A percentile compares a stretch with the other conserved stretches of the same genome.
Conservation (phyloP, 2,888 invertebrate species). For the Drosophila trichaetosa region DNA sequence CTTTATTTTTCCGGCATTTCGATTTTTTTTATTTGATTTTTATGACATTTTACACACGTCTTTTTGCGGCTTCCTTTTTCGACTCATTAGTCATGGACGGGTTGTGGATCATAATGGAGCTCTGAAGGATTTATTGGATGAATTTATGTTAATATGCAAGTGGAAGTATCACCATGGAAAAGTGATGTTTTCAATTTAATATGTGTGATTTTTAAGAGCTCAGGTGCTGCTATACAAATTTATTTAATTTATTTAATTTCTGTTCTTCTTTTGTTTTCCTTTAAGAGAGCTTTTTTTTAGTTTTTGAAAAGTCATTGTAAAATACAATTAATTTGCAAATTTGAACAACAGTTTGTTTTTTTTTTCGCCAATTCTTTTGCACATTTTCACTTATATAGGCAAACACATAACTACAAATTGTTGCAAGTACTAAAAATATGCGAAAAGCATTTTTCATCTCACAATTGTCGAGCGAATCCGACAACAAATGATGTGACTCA, state of each 20-base stretch:
- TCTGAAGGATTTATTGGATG: constrained; percentile 51
- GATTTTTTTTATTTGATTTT: constrained; percentile 56
- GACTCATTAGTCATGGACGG: constrained; percentile 57
- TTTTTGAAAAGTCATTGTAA: not conserved
- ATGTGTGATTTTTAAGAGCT: not conserved
- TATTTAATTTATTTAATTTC: not conserved
- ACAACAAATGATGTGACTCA: not conserved
- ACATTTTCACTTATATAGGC: not conserved
- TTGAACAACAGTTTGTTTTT: too few species aligned
- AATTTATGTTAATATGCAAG: constrained; percentile 10
- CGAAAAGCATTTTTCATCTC: not conserved
- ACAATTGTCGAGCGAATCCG: not conserved
- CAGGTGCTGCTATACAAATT: not conserved
- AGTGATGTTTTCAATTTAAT: not conserved
- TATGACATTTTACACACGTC: constrained; percentile 59
- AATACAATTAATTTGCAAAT: not conserved
- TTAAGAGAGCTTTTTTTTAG: not conserved
- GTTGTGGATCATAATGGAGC: constrained; percentile 43
- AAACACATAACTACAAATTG: not conserved
- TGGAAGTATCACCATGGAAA: constrained; percentile 5
- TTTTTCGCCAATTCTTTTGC: too few species aligned
- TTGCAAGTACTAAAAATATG: not conserved
- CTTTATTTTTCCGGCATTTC: constrained; percentile 64
- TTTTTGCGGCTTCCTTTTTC: constrained; percentile 52
- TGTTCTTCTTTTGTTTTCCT: not conserved